These are phyloP conservation scores for Mastacembelus armatus DNA, from an alignment of 2,797 vertebrate genomes.

Conservation along the genomic window DNA sequence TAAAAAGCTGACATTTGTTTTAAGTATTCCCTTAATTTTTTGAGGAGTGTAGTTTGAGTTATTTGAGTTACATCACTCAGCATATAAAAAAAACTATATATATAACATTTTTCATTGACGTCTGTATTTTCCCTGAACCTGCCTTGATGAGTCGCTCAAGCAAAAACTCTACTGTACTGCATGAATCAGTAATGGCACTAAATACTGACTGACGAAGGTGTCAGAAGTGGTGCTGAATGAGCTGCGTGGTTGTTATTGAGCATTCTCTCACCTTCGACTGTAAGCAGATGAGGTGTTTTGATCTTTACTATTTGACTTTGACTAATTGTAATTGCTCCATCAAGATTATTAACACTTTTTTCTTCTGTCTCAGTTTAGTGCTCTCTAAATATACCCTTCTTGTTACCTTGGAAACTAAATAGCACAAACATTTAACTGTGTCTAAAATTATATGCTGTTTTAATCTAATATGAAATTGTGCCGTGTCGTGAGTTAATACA, in stretches of 20 bases:
- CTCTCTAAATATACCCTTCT: constrained; percentile 82
- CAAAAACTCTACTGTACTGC: constrained; percentile 68
- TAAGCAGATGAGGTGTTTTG: constrained; percentile 72
- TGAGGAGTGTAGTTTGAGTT: too few relatives aligned
- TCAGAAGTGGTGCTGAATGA: constrained; percentile 75
- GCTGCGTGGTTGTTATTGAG: constrained; percentile 66
- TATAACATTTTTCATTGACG: constrained; percentile 39
- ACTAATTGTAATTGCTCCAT: constrained; percentile 78
- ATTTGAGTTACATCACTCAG: constrained; percentile 13
- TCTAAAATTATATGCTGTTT: constrained; percentile 79
- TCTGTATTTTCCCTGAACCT: constrained; percentile 58
- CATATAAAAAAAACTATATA: constrained; percentile 7
- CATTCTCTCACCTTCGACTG: constrained; percentile 70
- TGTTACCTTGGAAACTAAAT: constrained; percentile 87
- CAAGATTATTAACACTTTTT: constrained; percentile 74
- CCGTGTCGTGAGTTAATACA: constrained; percentile 39
- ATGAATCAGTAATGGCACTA: constrained; percentile 76
- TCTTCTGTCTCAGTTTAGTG: constrained; percentile 71
- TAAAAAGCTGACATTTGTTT: too few relatives aligned
- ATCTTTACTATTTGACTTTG: constrained; percentile 78
- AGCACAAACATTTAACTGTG: constrained; percentile 77
- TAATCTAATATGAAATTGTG: constrained; percentile 71
- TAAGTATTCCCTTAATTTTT: too few relatives aligned
- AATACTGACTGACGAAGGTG: constrained; percentile 80
- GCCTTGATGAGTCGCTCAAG: constrained; percentile 54